Conservation (phyloP, 2,888 invertebrate genomes). For the Rhodophaea formosa region DNA sequence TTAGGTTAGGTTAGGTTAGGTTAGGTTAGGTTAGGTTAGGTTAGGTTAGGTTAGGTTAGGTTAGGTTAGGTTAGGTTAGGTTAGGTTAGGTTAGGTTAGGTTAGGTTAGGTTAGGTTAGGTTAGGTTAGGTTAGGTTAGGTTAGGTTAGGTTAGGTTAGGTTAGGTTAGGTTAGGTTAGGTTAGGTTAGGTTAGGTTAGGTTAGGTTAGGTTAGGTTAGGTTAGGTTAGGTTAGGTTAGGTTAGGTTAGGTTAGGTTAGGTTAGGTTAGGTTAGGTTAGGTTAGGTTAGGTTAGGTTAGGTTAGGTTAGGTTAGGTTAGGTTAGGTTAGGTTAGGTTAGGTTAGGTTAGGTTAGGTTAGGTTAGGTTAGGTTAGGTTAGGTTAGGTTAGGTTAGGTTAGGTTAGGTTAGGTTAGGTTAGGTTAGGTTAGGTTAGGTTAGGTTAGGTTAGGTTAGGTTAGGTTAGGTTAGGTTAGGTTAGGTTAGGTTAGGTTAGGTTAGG, state of each 20-base stretch:
- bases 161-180: conserved; percentile 17
- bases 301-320: conserved; percentile 13
- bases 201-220: conserved; percentile 16
- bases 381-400: conserved; percentile 16
- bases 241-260: conserved; percentile 16
- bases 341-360: conserved; percentile 24
- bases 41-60: conserved; percentile 17
- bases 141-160: conserved; percentile 17
- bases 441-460: conserved; percentile 12
- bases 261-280: conserved; percentile 16
- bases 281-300: conserved; percentile 14
- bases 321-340: conserved; percentile 15
- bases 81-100: conserved; percentile 17
- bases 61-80: conserved; percentile 17
- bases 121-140: conserved; percentile 17
- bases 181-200: conserved; percentile 16
- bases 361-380: conserved; percentile 16
- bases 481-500: conserved; percentile 12
- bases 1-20: conserved; percentile 17
- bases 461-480: conserved; percentile 12
- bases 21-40: conserved; percentile 17
- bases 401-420: conserved; percentile 16
- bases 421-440: conserved; percentile 12
- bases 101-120: conserved; percentile 17
- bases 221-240: conserved; percentile 16